Percentiles rank a stretch among this genome's conserved stretches.
Evolutionary conservation across 2,888 invertebrate species (phyloP).

Genomic region (Tridacna gigas): DNA sequence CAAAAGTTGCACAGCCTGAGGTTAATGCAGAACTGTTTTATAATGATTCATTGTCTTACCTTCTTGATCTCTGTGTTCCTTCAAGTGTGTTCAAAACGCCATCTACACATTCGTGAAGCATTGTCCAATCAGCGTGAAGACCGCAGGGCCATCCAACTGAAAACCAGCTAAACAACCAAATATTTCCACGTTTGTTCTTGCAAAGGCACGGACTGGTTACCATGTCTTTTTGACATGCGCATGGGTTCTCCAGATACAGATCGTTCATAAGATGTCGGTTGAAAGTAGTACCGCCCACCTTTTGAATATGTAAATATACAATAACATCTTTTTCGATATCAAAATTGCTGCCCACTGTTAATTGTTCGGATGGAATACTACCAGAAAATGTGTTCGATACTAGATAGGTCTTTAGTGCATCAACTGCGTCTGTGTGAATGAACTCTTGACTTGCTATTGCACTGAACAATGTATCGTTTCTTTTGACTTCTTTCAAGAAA

Average conservation of each 20-base stretch:
- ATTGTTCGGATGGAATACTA: background rate
- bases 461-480: conserved; percentile 48
- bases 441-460: conserved; percentile 34
- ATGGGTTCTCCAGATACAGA: conserved; percentile 53
- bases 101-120: conserved; percentile 61
- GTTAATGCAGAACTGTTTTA: too few relatives aligned
- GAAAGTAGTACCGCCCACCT: conserved; percentile 59
- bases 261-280: conserved; percentile 56
- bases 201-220: conserved; percentile 61
- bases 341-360: conserved; percentile 23
- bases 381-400: conserved; percentile 17
- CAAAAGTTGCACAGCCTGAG: too few relatives aligned
- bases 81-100: conserved; percentile 49
- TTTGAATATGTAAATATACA: conserved; percentile 65
- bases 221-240: conserved; percentile 50
- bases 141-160: conserved; percentile 66
- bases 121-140: conserved; percentile 66
- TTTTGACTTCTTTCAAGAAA: conserved; percentile 30
- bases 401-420: conserved; percentile 46
- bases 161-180: conserved; percentile 66
- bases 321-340: conserved; percentile 55
- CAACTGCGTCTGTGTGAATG: conserved; percentile 25
- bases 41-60: conserved; percentile 30
- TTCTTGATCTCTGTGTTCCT: conserved; percentile 43
- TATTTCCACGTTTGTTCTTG: conserved; percentile 41